Evolutionary conservation across 2,113 vertebrate species (phyloP).

Genomic region (Gambusia holbrooki): DNA sequence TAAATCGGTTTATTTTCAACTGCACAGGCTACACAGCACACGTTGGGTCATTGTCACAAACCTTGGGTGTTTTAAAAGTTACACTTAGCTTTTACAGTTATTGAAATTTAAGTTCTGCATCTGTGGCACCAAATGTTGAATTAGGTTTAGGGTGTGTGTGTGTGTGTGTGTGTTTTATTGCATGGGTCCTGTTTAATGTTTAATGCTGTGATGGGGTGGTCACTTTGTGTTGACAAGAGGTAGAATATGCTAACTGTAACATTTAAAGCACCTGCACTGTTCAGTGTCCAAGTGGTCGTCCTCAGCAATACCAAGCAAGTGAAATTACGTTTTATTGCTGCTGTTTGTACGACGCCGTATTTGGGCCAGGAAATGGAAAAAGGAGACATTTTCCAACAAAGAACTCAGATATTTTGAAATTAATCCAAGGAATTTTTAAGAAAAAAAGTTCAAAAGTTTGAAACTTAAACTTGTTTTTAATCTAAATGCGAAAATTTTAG

Average conservation of each 20-base stretch:
- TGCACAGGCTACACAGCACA: constrained; percentile 45
- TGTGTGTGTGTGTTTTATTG: constrained; percentile 15
- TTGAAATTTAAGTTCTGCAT: constrained; percentile 55
- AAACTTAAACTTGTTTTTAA: too few species aligned
- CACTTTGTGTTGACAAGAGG: constrained; percentile 24
- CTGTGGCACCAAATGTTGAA: constrained; percentile 24
- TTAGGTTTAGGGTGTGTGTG: constrained; percentile 29
- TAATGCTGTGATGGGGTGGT: constrained; percentile 19
- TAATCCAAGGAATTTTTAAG: too few species aligned
- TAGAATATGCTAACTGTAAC: constrained; percentile 53
- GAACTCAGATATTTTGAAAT: too few species aligned
- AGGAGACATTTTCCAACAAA: too few species aligned
- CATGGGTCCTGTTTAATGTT: constrained; percentile 46
- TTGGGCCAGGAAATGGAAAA: too few species aligned
- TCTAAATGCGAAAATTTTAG: too few species aligned
- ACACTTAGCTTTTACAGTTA: constrained; percentile 29
- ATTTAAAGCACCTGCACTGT: constrained; percentile 36
- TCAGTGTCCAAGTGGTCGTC: constrained; percentile 10
- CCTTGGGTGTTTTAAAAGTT: constrained; percentile 41
- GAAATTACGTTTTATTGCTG: constrained; percentile 7
- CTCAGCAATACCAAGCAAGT: constrained; percentile 37
- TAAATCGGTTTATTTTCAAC: constrained; percentile 39
- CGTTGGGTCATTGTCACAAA: constrained; percentile 35
- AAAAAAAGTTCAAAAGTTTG: too few species aligned
- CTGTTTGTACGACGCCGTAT: too few species aligned